Conservation (phyloP, 2,888 invertebrate genomes). For the Hydropsyche betteni region DNA sequence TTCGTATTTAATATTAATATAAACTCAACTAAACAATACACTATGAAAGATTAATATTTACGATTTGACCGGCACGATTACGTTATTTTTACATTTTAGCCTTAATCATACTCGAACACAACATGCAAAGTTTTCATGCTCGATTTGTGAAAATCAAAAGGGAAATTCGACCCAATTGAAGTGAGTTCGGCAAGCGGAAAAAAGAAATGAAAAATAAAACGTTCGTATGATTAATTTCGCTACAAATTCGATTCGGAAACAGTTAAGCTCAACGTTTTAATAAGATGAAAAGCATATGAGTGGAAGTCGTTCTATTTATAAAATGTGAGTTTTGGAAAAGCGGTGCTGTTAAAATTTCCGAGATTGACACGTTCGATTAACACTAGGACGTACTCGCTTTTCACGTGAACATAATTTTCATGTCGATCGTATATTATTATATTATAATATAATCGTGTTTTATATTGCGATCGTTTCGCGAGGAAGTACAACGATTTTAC, state of each 20-base stretch:
- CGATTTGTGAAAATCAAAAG: neutral
- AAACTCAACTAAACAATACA: too few species aligned
- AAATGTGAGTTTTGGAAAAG: too few species aligned
- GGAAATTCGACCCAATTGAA: neutral
- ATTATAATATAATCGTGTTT: neutral
- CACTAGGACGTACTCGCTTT: neutral
- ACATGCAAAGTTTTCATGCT: slow-evolving; percentile 9
- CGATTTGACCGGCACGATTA: neutral
- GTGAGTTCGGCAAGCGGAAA: neutral
- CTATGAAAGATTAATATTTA: too few species aligned
- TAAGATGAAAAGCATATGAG: neutral
- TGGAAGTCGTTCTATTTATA: neutral
- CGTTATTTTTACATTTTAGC: neutral
- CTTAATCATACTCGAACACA: neutral
- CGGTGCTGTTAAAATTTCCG: too few species aligned
- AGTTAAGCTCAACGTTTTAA: neutral
- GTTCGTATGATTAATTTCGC: too few species aligned
- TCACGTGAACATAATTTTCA: neutral
- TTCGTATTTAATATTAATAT: too few species aligned
- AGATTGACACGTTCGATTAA: too few species aligned
- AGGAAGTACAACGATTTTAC: neutral
- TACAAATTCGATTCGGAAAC: neutral
- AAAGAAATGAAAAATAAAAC: neutral
- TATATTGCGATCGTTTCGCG: slow-evolving; percentile 5
- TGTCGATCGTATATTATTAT: neutral